These are phyloP conservation scores for Casuarius casuarius DNA, from an alignment of 2,113 vertebrate genomes.

Conservation along the genomic window DNA sequence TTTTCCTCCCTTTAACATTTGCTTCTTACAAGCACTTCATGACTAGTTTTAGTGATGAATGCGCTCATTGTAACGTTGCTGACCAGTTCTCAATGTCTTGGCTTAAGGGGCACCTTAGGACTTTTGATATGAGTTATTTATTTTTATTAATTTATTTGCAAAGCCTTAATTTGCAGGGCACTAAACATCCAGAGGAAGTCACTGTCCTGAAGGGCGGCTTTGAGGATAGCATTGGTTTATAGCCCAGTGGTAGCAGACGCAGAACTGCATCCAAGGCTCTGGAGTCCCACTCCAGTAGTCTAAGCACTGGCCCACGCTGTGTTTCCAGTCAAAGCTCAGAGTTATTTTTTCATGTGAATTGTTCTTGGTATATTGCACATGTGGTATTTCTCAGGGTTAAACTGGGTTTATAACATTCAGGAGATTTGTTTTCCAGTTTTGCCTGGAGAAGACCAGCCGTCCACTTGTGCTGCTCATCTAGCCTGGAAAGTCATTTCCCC, in stretches of 20 bases:
- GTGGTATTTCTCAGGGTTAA: not conserved
- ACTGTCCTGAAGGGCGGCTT: not conserved
- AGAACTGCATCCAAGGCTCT: not conserved
- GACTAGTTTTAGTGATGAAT: not conserved
- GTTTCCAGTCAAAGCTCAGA: not conserved
- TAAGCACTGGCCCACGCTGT: not conserved
- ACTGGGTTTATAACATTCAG: not conserved
- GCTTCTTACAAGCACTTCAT: not conserved
- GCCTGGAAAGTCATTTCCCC: not conserved
- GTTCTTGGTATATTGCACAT: not conserved
- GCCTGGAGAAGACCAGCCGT: not conserved
- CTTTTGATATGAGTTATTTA: not conserved
- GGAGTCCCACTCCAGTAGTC: not conserved
- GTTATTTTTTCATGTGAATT: not conserved
- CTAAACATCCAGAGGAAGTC: not conserved
- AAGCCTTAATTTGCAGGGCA: not conserved
- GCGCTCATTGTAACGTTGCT: not conserved
- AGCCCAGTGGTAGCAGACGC: not conserved
- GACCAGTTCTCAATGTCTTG: not conserved
- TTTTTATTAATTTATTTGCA: not conserved
- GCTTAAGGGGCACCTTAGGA: not conserved
- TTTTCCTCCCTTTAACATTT: not conserved
- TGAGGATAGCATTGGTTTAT: not conserved
- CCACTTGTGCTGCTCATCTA: not conserved
- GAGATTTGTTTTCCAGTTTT: conserved; percentile 13